Evolutionary conservation across 2,888 invertebrate species (phyloP).

Genomic region (Conus canariensis): DNA sequence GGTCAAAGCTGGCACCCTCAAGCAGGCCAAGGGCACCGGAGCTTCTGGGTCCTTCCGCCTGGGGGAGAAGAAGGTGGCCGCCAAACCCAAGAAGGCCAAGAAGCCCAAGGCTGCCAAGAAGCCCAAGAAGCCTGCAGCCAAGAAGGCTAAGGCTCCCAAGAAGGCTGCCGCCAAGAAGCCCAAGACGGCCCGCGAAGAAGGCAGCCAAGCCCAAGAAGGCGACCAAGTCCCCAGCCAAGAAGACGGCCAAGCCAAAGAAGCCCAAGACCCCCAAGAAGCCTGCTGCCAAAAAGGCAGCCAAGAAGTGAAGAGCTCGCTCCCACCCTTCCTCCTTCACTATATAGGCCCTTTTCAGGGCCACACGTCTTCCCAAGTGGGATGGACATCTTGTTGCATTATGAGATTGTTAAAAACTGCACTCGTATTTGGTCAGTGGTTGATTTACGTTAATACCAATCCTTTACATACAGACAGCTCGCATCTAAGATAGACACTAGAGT

Average conservation of each 20-base stretch:
- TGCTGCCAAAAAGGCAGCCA: conserved; percentile 30
- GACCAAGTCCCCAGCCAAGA: conserved; percentile 41
- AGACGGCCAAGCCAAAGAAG: conserved; percentile 39
- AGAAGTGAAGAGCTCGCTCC: conserved; percentile 17
- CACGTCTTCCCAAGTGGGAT: conserved; percentile 32
- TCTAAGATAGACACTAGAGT: too few species aligned
- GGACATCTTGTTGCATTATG: conserved; percentile 22
- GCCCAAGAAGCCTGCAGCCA: conserved; percentile 47
- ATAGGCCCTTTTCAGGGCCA: conserved; percentile 49
- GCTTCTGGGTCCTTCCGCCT: conserved; percentile 57
- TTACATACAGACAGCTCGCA: too few species aligned
- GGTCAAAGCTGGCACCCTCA: conserved; percentile 65
- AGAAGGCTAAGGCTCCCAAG: conserved; percentile 40
- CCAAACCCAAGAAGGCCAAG: conserved; percentile 36
- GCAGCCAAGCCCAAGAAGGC: conserved; percentile 38
- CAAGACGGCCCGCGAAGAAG: conserved; percentile 40
- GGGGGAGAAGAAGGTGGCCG: conserved; percentile 51
- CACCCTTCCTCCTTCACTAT: neutral
- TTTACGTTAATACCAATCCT: too few species aligned
- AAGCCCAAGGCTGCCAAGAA: conserved; percentile 38
- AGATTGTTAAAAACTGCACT: too few species aligned
- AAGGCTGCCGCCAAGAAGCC: conserved; percentile 43
- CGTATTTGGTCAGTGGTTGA: too few species aligned
- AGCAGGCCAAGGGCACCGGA: conserved; percentile 64
- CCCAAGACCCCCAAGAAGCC: conserved; percentile 36